Evolutionary conservation across 2,888 invertebrate genomes (phyloP), one percentile per base, ranked within the genome.

Genomic region (Platycheirus albimanus): DNA sequence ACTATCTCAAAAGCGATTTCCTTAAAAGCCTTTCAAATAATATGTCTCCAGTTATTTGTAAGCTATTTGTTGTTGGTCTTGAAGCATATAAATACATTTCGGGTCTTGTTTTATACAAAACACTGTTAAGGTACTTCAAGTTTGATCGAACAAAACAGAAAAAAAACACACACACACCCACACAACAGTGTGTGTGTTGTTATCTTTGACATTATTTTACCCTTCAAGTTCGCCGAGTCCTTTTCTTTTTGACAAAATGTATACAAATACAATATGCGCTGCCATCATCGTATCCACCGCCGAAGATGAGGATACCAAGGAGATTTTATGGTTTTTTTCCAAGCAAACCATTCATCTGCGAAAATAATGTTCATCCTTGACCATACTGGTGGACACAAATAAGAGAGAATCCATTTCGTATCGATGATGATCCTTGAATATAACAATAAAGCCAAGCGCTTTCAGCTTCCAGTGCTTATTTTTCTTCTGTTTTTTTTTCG

Each of bases 1-100:
- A 33, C 20, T 47, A 64, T 66, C 58, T 52, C 8, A 66, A 56
- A 77, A 83, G 67, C 41, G 49, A 67, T 72, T 61, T 67, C 38
- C 77, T 43, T 83, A 77, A 83, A 77, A 83, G 81, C 77, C 54
- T 69, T 72, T 77, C 72, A 72, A 77, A 66, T n/a, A n/a, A n/a
- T 3, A 43, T 77, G 77, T 81, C 81, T 56, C 49, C 8, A 19
- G 49, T 56, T 54, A 75, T 81, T 77, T 76, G 70, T 61, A 63
- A n/a, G 58, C 52, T 52, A n/a, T n/a, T 36, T 20, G 41, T 41
- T 20, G 10, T 38, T 49, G 10, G 24, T 24, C 24, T 24, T 24
- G 3, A 6, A 24, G 3, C 15, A 7, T 15, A 24, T 30, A 13
- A 4, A 6, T 7, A 15, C 5, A 6, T 28, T n/a, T n/a, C n/a